A percentile compares a stretch with the other conserved stretches of the same genome.
phyloP scores from a whole-genome alignment of 2,113 vertebrate genomes.

The Elephantulus edwardii region DNA sequence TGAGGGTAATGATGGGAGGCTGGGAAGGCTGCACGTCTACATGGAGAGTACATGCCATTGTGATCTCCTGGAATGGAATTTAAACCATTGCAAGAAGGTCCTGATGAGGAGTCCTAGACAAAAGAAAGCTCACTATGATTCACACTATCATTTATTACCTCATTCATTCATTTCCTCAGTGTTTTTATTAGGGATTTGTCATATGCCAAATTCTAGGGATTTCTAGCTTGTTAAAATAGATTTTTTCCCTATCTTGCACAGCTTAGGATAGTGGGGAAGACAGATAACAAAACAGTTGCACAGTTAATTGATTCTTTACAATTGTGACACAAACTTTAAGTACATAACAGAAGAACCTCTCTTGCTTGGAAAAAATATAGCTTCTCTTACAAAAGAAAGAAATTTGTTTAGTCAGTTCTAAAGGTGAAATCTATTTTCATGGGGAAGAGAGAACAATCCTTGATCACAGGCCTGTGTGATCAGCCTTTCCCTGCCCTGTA shows the following conservation, averaged over 20 bases:
- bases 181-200: background rate
- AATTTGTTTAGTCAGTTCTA: background rate
- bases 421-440: background rate
- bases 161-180: background rate
- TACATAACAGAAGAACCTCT: background rate
- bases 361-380: background rate
- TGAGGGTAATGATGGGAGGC: background rate
- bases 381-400: conserved; percentile 7
- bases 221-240: background rate
- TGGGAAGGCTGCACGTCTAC: background rate
- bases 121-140: background rate
- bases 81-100: background rate
- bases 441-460: background rate
- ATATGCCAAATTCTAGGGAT: conserved; percentile 4
- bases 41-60: background rate
- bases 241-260: background rate
- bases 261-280: background rate
- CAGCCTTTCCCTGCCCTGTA: background rate
- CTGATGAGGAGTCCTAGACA: background rate
- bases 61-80: background rate
- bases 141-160: background rate
- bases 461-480: background rate
- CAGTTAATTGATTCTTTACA: background rate
- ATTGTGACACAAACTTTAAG: background rate
- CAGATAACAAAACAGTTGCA: conserved; percentile 18